Base-by-base conservation (phyloP, 2,113 vertebrate species). In the Chrysochloris asiatica region DNA sequence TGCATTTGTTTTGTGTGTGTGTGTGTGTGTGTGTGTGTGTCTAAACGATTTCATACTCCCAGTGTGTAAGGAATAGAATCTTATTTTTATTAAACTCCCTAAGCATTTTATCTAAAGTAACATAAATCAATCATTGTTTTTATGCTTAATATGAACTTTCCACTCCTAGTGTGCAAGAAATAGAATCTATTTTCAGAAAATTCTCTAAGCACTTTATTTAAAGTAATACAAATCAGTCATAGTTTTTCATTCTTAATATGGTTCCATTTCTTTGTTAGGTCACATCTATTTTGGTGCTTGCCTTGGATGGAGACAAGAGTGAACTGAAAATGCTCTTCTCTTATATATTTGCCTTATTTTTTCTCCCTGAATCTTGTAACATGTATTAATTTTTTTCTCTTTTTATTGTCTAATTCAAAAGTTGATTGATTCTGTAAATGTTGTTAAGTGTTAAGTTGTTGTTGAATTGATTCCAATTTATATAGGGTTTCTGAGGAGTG, bases 371-470 rank as follows among this genome's bases (percentile, higher is more conserved):
- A 85, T 91, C 65, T 90, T 75, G 33, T 73, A 77, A 69, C 38
- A 89, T 50, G 43, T 43, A 26, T 81, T 89, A 72, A 45, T 78
- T 75, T 71, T 89, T 54, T 30, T 4, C 71, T 38, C 56, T 71
- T 90, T 88, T 86, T 14, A 45, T 63, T 90, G n/a, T 65, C 71
- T 86, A 80, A 90, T 47, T 85, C 45, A 69, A 52, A 88, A 83
- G 13, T 71, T 69, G 59, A 80, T 1, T 83, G 45, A 92, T 61
- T 72, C 14, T 73, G n/a, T n/a, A n/a, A n/a, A n/a, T n/a, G n/a
- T n/a, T n/a, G n/a, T n/a, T n/a, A n/a, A n/a, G n/a, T n/a, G n/a
- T n/a, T n/a, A n/a, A n/a, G n/a, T n/a, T n/a, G n/a, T n/a, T n/a
- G n/a, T n/a, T n/a, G n/a, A n/a, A n/a, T n/a, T n/a, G n/a, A n/a